Conservation (phyloP, 2,113 vertebrate genomes). For the Miniopterus natalensis region DNA sequence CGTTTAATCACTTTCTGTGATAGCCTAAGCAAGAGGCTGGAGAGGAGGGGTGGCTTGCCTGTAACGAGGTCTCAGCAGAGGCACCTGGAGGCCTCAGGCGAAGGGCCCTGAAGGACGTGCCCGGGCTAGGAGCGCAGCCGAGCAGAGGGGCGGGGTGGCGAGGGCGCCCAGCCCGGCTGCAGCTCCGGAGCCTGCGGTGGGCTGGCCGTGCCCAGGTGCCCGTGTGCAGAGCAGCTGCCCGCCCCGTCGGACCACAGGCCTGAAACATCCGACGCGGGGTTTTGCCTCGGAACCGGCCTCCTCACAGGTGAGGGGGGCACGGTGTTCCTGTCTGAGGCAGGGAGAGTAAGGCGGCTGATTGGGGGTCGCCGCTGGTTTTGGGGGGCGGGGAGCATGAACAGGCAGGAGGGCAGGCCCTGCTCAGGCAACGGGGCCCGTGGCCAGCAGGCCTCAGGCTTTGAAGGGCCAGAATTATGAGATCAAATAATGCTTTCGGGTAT, state of each 20-base stretch:
- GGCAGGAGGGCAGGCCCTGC: background rate
- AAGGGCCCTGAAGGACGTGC: background rate
- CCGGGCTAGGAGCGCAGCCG: fast-evolving
- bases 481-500: background rate
- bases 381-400: fast-evolving
- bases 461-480: background rate
- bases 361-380: background rate
- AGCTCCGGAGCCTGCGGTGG: fast-evolving
- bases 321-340: background rate
- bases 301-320: background rate
- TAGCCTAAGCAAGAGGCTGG: background rate
- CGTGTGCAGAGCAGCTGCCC: background rate
- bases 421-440: background rate
- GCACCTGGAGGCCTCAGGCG: background rate
- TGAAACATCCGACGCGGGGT: background rate
- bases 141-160: fast-evolving
- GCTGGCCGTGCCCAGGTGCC: background rate
- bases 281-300: background rate
- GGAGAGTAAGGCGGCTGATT: fast-evolving
- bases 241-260: background rate
- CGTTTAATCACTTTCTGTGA: background rate
- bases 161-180: fast-evolving
- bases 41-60: background rate
- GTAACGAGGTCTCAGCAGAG: background rate
- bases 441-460: background rate